Conservation (phyloP, 2,888 invertebrate species). For the Syrista parreyssii region DNA sequence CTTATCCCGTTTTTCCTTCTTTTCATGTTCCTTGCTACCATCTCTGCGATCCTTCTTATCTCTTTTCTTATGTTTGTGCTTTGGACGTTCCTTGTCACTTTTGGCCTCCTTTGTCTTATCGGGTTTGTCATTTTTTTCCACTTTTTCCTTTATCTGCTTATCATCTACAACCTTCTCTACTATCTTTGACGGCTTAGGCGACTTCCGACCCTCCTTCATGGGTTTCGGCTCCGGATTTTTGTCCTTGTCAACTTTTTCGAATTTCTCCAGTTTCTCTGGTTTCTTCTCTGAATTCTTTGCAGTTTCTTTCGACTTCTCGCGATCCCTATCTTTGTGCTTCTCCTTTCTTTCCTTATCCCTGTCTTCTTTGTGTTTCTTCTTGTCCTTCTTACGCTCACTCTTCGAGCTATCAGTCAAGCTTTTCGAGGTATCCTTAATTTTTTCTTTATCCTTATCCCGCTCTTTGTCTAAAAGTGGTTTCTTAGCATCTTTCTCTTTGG, state of each 20-base stretch:
- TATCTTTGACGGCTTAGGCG: constrained; percentile 39
- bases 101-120: constrained; percentile 56
- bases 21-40: constrained; percentile 73
- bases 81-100: constrained; percentile 64
- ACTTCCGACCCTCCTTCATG: constrained; percentile 63
- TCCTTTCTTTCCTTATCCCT: constrained; percentile 70
- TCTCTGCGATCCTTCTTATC: constrained; percentile 74
- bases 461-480: constrained; percentile 49
- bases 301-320: constrained; percentile 66
- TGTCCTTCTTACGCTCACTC: constrained; percentile 70
- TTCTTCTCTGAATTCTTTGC: constrained; percentile 68
- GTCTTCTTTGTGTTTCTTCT: constrained; percentile 74
- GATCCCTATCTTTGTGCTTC: constrained; percentile 64
- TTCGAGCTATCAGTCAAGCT: constrained; percentile 57
- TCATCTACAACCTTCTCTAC: constrained; percentile 54
- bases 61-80: constrained; percentile 70
- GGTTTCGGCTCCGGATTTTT: constrained; percentile 67
- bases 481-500: constrained; percentile 61
- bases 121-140: constrained; percentile 55
- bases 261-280: constrained; percentile 75
- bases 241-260: constrained; percentile 68
- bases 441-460: constrained; percentile 48
- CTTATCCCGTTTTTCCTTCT: constrained; percentile 58
- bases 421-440: constrained; percentile 39
- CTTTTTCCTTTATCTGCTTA: constrained; percentile 57